Percentiles rank a stretch among this genome's conserved stretches.
phyloP scores from a whole-genome alignment of 1,140 invertebrate genomes.

The Triops longicaudatus region DNA sequence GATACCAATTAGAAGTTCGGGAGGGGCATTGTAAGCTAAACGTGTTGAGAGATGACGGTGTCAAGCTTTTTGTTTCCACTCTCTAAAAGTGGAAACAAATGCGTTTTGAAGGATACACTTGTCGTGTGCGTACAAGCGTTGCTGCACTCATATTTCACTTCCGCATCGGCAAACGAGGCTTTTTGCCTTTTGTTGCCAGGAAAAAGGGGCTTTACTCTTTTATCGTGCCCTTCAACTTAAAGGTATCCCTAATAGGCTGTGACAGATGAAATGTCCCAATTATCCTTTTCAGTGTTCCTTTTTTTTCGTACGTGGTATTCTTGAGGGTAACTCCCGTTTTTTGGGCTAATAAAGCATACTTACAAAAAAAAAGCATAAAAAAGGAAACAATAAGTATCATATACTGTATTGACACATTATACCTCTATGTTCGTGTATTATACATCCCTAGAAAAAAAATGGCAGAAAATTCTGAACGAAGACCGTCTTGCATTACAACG shows the following conservation, averaged over 20 bases:
- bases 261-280: conserved; percentile 15
- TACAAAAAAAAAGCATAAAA: neutral
- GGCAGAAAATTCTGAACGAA: neutral
- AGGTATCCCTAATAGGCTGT: conserved; percentile 2
- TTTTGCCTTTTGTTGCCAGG: conserved; percentile 7
- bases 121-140: neutral
- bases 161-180: neutral
- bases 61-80: no score
- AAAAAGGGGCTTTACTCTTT: conserved; percentile 9
- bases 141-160: conserved; percentile 1
- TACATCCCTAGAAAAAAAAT: neutral
- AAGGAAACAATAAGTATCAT: neutral
- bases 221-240: conserved; percentile 3
- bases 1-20: no score
- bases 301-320: neutral
- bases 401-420: neutral
- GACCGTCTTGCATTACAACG: neutral
- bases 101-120: neutral
- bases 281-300: neutral
- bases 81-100: neutral
- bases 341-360: neutral
- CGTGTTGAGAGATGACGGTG: no score
- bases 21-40: no score
- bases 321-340: conserved; percentile 14
- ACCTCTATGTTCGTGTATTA: neutral